A percentile compares a stretch with the other conserved stretches of the same genome.
Conservation (phyloP, 2,888 invertebrate species). For the Pandemis cinnamomeana region DNA sequence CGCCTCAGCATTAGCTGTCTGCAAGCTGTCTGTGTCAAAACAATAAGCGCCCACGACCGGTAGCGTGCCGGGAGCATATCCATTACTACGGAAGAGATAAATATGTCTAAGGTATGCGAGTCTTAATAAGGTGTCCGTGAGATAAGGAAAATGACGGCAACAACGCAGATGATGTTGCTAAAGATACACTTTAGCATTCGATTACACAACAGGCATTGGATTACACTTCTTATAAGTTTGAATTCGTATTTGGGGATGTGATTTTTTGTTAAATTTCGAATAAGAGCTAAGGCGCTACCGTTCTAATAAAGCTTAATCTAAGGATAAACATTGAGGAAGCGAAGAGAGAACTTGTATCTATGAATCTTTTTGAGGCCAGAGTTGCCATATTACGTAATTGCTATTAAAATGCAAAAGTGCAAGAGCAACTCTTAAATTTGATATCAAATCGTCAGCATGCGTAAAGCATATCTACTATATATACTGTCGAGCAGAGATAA, state of each 20-base stretch:
- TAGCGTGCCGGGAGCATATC: slow-evolving; percentile 27
- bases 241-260: neutral
- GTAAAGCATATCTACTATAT: too few species aligned
- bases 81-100: slow-evolving; percentile 17
- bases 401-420: too few species aligned
- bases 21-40: slow-evolving; percentile 1
- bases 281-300: too few species aligned
- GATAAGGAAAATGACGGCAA: slow-evolving; percentile 32
- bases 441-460: too few species aligned
- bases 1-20: neutral
- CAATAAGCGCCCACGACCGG: slow-evolving; percentile 28
- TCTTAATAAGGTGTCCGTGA: slow-evolving; percentile 32
- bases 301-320: too few species aligned
- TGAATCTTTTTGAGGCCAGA: too few species aligned
- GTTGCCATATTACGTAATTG: too few species aligned
- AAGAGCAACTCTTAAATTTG: too few species aligned
- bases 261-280: too few species aligned
- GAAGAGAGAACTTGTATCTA: too few species aligned
- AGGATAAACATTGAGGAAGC: too few species aligned
- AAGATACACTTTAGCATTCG: neutral
- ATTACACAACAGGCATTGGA: neutral
- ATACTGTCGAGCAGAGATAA: too few species aligned
- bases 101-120: slow-evolving; percentile 7
- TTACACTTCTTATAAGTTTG: neutral
- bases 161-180: slow-evolving; percentile 13